Base-by-base conservation (phyloP, 2,797 vertebrate species). In the Orientallactaga sibirica region DNA sequence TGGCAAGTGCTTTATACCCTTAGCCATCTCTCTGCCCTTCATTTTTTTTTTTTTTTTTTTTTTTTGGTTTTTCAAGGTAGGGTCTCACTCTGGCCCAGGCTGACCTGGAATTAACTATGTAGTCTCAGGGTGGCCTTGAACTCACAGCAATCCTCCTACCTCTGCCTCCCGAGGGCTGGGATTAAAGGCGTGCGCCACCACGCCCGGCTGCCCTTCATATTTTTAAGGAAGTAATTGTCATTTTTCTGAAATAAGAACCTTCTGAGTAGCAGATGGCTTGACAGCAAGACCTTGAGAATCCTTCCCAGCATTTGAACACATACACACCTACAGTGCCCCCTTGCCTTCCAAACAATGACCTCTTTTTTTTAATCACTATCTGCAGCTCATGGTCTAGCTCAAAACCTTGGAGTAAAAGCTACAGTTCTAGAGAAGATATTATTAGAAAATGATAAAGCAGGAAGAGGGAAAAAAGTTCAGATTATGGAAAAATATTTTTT, bases 361-460 rank as follows among this genome's bases (percentile, higher is more conserved):
- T 83, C 27, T 92, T 27, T 48, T 67, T 62, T 62, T 41, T 68
- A 18, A 27, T 18, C 2, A 16, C 7, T 55, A 5, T 88, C n/a
- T 88, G 71, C 20, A 25, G 20, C 41, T 93, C 66, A 27, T 82
- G 29, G 43, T 58, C 48, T 43, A 86, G 6, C 25, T 48, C 12
- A 68, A 27, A 70, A 11, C 12, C 41, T 77, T 88, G 3, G 16
- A 70, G 70, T 83, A 90, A 95, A 88, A 79, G n/a, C 29, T 55
- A 55, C 24, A 33, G 16, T 62, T 83, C 68, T 86, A 84, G 24
- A 81, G 41, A 90, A 43, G 62, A 78, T 64, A 81, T 84, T 87
- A 80, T 83, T 78, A 77, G 73, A 81, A 93, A 86, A 81, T 71
- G 73, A 96, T 67, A 86, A 92, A 84, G 88, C 29, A 86, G 12